A percentile compares a stretch with the other conserved stretches of the same genome.
phyloP scores from a whole-genome alignment of 2,888 invertebrate species.

The Xanthia icteritia region DNA sequence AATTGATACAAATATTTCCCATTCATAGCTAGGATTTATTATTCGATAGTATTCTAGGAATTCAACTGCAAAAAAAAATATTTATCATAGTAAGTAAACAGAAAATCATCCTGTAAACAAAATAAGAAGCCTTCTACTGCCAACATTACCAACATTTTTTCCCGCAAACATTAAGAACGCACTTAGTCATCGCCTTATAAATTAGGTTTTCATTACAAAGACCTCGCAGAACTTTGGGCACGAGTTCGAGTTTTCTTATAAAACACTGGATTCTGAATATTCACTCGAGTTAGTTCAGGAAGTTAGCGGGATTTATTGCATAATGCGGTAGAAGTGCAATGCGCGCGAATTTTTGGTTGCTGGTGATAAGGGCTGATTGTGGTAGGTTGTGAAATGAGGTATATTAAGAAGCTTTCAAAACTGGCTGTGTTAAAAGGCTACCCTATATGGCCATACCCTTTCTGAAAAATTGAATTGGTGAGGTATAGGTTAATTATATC shows the following conservation, averaged over 20 bases:
- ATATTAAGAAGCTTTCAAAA: not conserved
- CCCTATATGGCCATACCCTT: too few species aligned
- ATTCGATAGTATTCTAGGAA: not conserved
- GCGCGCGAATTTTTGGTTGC: conserved; percentile 31
- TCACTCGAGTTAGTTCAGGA: conserved; percentile 64
- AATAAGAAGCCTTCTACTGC: not conserved
- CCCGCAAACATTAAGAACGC: conserved; percentile 36
- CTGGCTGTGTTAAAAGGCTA: not conserved
- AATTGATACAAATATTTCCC: too few species aligned
- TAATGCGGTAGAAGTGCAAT: conserved; percentile 63
- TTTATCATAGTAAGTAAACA: not conserved
- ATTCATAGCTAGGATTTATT: not conserved
- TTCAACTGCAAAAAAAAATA: not conserved
- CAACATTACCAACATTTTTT: conserved; percentile 18
- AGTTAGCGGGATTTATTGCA: conserved; percentile 70
- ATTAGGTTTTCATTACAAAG: conserved; percentile 67
- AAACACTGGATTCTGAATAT: conserved; percentile 61
- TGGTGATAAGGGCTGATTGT: not conserved
- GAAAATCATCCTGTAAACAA: not conserved
- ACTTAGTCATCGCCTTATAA: conserved; percentile 52
- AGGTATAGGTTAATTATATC: not conserved
- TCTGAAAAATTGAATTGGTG: not conserved
- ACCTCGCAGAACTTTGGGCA: conserved; percentile 40
- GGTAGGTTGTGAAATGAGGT: not conserved
- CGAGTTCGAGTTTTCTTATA: conserved; percentile 59